Evolutionary conservation across 2,888 invertebrate species (phyloP).

Genomic region (Protodeltote pygarga): DNA sequence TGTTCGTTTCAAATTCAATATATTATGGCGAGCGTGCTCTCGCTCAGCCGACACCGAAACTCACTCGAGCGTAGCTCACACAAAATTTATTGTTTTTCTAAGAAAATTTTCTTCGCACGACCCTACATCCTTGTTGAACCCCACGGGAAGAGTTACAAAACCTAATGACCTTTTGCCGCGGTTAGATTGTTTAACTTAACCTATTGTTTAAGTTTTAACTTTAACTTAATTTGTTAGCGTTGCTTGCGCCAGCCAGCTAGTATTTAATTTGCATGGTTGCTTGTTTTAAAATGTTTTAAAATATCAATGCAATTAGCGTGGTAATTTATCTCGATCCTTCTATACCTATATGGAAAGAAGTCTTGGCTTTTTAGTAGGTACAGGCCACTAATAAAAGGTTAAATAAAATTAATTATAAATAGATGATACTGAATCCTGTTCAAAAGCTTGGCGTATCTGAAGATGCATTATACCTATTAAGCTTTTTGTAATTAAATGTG

Average conservation of each 20-base stretch:
- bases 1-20: constrained; percentile 87
- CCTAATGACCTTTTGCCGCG: constrained; percentile 70
- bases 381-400: too few relatives aligned
- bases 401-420: too few relatives aligned
- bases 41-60: constrained; percentile 85
- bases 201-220: constrained; percentile 53
- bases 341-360: too few relatives aligned
- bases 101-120: constrained; percentile 83
- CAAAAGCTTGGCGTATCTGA: too few relatives aligned
- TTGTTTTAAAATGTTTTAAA: constrained; percentile 18
- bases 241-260: constrained; percentile 16
- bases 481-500: too few relatives aligned
- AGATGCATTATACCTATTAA: too few relatives aligned
- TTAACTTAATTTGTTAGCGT: constrained; percentile 41
- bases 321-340: too few relatives aligned
- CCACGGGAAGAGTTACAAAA: constrained; percentile 71
- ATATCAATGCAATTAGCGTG: constrained; percentile 11
- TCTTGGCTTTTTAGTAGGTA: too few relatives aligned
- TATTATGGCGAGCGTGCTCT: constrained; percentile 86
- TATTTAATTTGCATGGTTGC: constrained; percentile 10
- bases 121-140: constrained; percentile 70
- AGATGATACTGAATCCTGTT: too few relatives aligned
- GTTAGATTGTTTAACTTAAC: constrained; percentile 60
- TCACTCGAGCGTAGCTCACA: constrained; percentile 85
- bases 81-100: constrained; percentile 87